These are phyloP conservation scores for Lasius platythorax DNA, from an alignment of 2,888 invertebrate species.

Conservation along the genomic window DNA sequence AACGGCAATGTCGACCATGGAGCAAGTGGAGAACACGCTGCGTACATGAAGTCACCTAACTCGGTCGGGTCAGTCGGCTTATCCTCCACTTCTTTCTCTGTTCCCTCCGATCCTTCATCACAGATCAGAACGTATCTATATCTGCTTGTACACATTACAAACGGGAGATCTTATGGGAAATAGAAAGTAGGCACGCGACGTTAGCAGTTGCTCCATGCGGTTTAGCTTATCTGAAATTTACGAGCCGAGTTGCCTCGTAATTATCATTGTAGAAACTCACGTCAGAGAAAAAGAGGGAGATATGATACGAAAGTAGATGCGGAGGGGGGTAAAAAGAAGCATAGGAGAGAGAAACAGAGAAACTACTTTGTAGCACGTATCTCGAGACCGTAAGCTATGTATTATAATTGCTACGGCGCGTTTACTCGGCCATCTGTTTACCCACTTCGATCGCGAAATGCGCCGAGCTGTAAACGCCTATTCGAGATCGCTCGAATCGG, in stretches of 20 bases:
- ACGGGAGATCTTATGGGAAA: conserved; percentile 68
- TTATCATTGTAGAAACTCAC: conserved; percentile 81
- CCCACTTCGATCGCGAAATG: conserved; percentile 78
- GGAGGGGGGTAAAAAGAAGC: conserved; percentile 80
- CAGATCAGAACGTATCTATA: conserved; percentile 59
- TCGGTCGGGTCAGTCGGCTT: conserved; percentile 60
- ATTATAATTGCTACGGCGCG: conserved; percentile 80
- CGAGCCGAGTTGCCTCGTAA: conserved; percentile 78
- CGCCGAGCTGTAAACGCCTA: conserved; percentile 66
- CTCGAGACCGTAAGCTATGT: conserved; percentile 75
- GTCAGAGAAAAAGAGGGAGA: conserved; percentile 41
- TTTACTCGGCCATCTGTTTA: conserved; percentile 79
- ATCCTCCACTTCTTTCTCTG: conserved; percentile 43
- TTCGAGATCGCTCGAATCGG: conserved; percentile 66
- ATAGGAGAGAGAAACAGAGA: conserved; percentile 51
- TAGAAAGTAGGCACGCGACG: conserved; percentile 72
- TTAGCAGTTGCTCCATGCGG: conserved; percentile 63
- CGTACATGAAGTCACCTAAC: conserved; percentile 61
- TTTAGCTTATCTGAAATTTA: conserved; percentile 77
- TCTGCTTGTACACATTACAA: conserved; percentile 9
- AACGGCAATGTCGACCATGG: conserved; percentile 59
- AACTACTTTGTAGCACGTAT: conserved; percentile 44
- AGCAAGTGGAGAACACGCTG: conserved; percentile 68
- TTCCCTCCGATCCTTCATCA: conserved; percentile 31
- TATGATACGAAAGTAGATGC: conserved; percentile 64